A percentile compares a stretch with the other conserved stretches of the same genome.
phyloP scores from a whole-genome alignment of 2,113 vertebrate genomes.

The Orthonyx spaldingii region DNA sequence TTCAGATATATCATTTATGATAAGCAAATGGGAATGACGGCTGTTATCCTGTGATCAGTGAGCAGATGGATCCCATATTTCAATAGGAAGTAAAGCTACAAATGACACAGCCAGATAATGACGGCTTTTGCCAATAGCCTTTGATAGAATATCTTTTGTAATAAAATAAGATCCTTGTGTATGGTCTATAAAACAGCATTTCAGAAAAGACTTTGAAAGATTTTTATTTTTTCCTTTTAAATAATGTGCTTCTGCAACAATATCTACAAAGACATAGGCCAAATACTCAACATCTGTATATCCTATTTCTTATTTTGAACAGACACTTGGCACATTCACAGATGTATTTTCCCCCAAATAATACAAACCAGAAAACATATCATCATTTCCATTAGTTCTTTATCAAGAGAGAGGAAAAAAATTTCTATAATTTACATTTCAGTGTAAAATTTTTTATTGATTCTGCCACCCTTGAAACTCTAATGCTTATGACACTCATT shows the following conservation, averaged over 20 bases:
- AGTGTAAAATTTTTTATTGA: neutral
- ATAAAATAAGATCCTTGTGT: conserved; percentile 37
- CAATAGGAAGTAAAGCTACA: conserved; percentile 30
- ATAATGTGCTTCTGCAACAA: conserved; percentile 12
- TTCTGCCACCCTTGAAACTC: neutral
- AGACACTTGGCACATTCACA: neutral
- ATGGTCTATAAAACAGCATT: conserved; percentile 34
- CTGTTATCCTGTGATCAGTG: neutral
- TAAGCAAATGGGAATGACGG: conserved; percentile 12
- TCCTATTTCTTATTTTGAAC: conserved; percentile 12
- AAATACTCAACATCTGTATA: conserved; percentile 34
- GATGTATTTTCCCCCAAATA: neutral
- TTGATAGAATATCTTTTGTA: conserved; percentile 16
- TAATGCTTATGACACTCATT: neutral
- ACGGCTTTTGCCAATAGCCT: conserved; percentile 20
- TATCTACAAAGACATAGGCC: neutral
- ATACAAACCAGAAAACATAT: neutral
- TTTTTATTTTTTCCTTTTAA: conserved; percentile 39
- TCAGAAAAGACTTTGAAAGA: conserved; percentile 51
- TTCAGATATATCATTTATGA: conserved; percentile 13
- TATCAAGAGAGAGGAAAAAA: neutral
- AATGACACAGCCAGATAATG: conserved; percentile 27
- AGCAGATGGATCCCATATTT: conserved; percentile 57
- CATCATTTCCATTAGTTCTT: neutral
- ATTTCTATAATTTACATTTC: neutral